Evolutionary conservation across 2,113 vertebrate species (phyloP).

Genomic region (Theristicus caerulescens): DNA sequence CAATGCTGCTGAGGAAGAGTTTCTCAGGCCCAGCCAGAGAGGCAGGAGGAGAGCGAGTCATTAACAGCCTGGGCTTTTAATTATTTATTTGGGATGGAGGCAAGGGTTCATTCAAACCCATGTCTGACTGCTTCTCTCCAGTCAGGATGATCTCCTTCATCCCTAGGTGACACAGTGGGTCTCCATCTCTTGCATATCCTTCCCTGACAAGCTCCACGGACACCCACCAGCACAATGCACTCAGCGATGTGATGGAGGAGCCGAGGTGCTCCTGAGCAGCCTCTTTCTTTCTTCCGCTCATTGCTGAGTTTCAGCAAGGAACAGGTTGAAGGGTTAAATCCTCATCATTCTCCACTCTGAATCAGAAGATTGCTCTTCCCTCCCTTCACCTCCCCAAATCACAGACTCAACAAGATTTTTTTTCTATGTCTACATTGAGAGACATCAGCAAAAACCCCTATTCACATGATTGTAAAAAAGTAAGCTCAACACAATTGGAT

Average conservation of each 20-base stretch:
- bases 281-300: neutral
- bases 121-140: neutral
- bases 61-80: neutral
- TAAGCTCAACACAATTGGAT: neutral
- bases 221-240: neutral
- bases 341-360: neutral
- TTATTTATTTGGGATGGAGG: neutral
- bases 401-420: neutral
- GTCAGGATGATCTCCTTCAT: neutral
- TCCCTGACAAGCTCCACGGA: neutral
- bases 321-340: neutral
- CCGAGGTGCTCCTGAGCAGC: neutral
- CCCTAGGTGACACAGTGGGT: neutral
- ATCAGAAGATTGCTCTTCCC: neutral
- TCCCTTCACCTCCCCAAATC: neutral
- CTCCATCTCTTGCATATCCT: neutral
- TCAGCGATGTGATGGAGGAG: neutral
- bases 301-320: neutral
- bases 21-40: neutral
- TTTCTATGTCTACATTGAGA: neutral
- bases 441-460: neutral
- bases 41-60: neutral
- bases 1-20: neutral
- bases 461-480: neutral
- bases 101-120: neutral